Conservation (phyloP, 1,140 invertebrate genomes). For the Holotrichia oblita region DNA sequence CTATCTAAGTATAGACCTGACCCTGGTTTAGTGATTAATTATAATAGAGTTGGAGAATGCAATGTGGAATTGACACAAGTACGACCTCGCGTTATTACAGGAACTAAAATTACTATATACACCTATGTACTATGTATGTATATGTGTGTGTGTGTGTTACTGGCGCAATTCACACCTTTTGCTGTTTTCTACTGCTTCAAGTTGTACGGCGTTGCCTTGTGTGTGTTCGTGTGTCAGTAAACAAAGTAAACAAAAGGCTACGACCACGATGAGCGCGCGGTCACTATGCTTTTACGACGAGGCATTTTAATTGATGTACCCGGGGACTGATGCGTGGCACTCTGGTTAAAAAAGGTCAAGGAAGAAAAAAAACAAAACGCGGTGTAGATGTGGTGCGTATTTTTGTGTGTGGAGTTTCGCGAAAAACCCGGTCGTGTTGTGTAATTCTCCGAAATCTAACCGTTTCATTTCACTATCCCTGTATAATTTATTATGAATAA, state of each 20-base stretch:
- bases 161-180: constrained; percentile 31
- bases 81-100: constrained; percentile 24
- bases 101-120: constrained; percentile 6
- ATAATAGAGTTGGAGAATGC: constrained; percentile 4
- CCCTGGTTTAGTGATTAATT: constrained; percentile 32
- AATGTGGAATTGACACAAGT: constrained; percentile 22
- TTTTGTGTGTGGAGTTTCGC: neutral
- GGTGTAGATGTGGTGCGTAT: neutral
- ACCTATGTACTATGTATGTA: too few species aligned
- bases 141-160: neutral
- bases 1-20: neutral
- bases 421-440: neutral
- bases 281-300: constrained; percentile 27
- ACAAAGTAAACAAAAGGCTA: constrained; percentile 35
- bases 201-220: neutral
- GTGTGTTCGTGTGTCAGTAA: neutral
- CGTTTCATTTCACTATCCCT: neutral
- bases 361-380: too few species aligned
- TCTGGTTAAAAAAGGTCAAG: constrained; percentile 31
- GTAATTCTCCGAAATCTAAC: neutral
- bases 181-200: constrained; percentile 2
- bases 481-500: too few species aligned
- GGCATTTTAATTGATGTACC: constrained; percentile 28
- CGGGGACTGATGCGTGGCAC: constrained; percentile 3
- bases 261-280: constrained; percentile 30